phyloP scores from a whole-genome alignment of 2,888 invertebrate species.

The Sialis lutaria region DNA sequence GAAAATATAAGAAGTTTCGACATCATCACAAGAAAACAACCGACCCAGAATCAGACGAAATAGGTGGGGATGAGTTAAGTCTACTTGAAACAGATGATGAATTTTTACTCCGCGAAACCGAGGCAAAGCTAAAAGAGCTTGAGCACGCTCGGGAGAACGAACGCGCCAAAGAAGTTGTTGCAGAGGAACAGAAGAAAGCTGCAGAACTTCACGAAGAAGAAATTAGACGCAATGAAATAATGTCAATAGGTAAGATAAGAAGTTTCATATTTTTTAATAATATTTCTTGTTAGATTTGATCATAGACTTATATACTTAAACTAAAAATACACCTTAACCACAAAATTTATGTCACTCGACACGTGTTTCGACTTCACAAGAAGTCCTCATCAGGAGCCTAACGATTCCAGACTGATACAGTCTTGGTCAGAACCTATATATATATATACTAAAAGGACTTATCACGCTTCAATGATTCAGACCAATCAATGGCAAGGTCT shows the following conservation, averaged over 20 bases:
- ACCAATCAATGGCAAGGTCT: too few relatives aligned
- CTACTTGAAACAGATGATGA: conserved; percentile 11
- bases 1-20: conserved; percentile 1
- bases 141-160: conserved; percentile 5
- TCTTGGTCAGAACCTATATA: too few relatives aligned
- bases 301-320: too few relatives aligned
- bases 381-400: too few relatives aligned
- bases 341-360: too few relatives aligned
- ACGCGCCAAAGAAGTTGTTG: conserved; percentile 5
- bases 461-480: too few relatives aligned
- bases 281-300: too few relatives aligned
- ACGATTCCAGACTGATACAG: too few relatives aligned
- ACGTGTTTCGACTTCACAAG: too few relatives aligned
- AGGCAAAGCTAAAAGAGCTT: conserved; percentile 6
- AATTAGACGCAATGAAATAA: not conserved
- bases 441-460: too few relatives aligned
- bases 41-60: conserved; percentile 12
- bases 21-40: not conserved
- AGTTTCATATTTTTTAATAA: not conserved
- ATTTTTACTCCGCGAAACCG: conserved; percentile 1
- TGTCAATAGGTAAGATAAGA: not conserved
- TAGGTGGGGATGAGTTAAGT: conserved; percentile 11
- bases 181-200: conserved; percentile 3
- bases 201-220: not conserved
- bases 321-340: too few relatives aligned